These are phyloP conservation scores for Oopsacas minuta DNA, from an alignment of 37 sponge, comb jelly and placozoan genomes.

Conservation along the genomic window DNA sequence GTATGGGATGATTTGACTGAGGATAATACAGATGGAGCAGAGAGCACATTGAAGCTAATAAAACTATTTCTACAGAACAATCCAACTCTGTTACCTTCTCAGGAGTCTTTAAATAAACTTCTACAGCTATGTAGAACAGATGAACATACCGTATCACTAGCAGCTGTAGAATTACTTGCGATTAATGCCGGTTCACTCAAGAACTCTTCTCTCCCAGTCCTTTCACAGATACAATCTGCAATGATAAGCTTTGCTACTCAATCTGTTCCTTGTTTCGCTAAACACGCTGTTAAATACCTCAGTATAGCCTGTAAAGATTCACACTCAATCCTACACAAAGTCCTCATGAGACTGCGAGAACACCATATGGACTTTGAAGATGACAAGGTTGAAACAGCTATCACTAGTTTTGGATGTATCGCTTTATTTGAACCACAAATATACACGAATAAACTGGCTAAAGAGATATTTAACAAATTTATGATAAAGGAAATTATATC, in stretches of 20 bases:
- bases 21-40: not conserved
- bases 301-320: not conserved
- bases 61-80: not conserved
- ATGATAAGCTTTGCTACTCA: not conserved
- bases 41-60: not conserved
- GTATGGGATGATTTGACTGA: not conserved
- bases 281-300: not conserved
- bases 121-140: not conserved
- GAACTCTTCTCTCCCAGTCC: not conserved
- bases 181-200: not conserved
- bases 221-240: not conserved
- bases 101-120: not conserved
- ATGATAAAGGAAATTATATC: not conserved
- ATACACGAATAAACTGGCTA: not conserved
- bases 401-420: not conserved
- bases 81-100: not conserved
- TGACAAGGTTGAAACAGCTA: not conserved
- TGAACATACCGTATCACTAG: not conserved
- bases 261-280: not conserved
- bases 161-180: not conserved
- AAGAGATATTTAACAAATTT: not conserved
- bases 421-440: not conserved
- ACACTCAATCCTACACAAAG: not conserved
- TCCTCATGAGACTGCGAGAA: not conserved
- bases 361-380: constrained; percentile 15